Conservation (phyloP, 1,140 invertebrate genomes). For the Dreissena polymorpha region DNA sequence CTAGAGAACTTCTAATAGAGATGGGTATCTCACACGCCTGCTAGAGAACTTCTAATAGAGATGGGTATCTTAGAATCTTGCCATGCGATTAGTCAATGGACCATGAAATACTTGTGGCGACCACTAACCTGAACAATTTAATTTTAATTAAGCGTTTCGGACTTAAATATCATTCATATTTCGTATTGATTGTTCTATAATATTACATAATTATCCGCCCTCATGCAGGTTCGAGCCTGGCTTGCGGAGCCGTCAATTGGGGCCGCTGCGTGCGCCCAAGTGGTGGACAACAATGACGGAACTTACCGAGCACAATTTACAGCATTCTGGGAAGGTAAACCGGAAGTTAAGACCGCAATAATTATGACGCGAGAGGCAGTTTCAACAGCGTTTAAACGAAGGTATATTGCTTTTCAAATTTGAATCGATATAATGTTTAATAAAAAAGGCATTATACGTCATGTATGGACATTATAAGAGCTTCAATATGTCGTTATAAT, state of each 20-base stretch:
- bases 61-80: no score
- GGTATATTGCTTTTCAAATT: conserved; percentile 1
- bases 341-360: conserved; percentile 38
- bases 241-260: conserved; percentile 19
- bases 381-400: conserved; percentile 19
- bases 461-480: background rate
- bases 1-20: no score
- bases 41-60: no score
- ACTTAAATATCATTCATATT: no score
- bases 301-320: conserved; percentile 53
- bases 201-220: no score
- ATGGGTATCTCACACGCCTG: no score
- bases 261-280: conserved; percentile 26
- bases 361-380: conserved; percentile 42
- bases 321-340: conserved; percentile 52
- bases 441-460: no score
- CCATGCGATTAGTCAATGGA: no score
- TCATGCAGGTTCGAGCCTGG: conserved; percentile 48
- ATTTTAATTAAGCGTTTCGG: no score
- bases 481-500: background rate
- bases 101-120: no score
- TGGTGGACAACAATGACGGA: conserved; percentile 55
- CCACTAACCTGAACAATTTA: no score
- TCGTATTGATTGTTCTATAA: no score
- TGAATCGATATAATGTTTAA: background rate